Base-by-base conservation (phyloP, 2,888 invertebrate species). In the Creontiades dilutus region DNA sequence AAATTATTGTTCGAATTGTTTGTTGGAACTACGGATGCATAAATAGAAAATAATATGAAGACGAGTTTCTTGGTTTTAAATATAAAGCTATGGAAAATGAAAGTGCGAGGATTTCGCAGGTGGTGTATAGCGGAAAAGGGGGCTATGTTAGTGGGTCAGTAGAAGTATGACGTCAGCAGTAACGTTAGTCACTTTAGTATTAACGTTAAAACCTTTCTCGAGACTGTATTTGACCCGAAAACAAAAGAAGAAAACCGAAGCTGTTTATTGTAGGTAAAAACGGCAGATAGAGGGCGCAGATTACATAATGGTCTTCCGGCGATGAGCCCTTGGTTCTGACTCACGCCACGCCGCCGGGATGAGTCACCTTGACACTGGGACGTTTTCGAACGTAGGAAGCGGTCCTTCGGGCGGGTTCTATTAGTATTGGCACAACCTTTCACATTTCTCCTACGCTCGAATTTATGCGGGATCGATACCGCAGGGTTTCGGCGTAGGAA, bases 381-480 rank as follows among this genome's bases (percentile, higher is more conserved):
- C 23, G 23, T 12, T n/a, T 23, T 12, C 13, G 68, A 12, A 68
- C 27, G 68, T 68, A 68, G 68, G 68, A 68, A 68, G 68, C 68
- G 68, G 11, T 16, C 52, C 52, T 52, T 16, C 14, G 23, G 68
- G 68, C 68, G 19, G 23, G n/a, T 19, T 12, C 12, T 68, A 68
- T 68, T 68, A 52, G 52, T 68, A 68, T 11, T 68, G 11, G 68
- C 23, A 19, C n/a, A n/a, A 68, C 68, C 68, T 68, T 68, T 68
- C 68, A 68, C 68, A 68, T 68, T 68, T 68, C 68, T 68, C 68
- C 68, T 68, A 68, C 68, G 68, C 27, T 23, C 68, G 23, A 23
- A 23, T 27, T 27, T 68, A 5, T 7, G 1, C 23, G 68, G 12
- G 23, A 68, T 68, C 68, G 68, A 68, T 68, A 68, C 9, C 12